These are phyloP conservation scores for Papilio glaucus DNA, from an alignment of 1,140 invertebrate genomes.

Conservation along the genomic window DNA sequence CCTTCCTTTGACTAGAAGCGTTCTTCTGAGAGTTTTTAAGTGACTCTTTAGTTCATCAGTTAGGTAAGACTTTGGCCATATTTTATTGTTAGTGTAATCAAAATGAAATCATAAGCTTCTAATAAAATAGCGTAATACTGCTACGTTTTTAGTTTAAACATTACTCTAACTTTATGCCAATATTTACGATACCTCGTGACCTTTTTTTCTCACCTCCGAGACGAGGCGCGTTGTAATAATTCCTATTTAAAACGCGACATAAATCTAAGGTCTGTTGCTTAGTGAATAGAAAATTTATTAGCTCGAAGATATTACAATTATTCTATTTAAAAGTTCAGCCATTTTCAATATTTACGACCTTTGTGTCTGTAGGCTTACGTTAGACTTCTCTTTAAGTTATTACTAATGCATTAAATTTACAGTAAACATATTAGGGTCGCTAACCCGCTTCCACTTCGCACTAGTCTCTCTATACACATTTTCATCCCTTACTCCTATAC, in stretches of 20 bases:
- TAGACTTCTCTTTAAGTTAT: neutral
- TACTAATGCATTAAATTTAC: neutral
- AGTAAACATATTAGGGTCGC: too few relatives aligned
- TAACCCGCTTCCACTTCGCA: too few relatives aligned
- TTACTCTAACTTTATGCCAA: conserved; percentile 37
- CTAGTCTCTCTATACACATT: too few relatives aligned
- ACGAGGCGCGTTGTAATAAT: conserved; percentile 41
- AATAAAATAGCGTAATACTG: neutral
- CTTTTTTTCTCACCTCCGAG: conserved; percentile 43
- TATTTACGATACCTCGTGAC: conserved; percentile 42
- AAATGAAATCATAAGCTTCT: neutral
- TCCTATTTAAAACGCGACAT: conserved; percentile 43
- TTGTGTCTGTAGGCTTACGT: neutral
- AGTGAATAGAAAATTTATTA: conserved; percentile 42
- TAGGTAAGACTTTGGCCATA: too few relatives aligned
- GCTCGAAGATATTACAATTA: conserved; percentile 40
- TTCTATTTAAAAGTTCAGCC: conserved; percentile 35
- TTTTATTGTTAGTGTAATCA: too few relatives aligned
- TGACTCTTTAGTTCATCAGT: too few relatives aligned
- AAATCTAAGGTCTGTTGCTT: conserved; percentile 43
- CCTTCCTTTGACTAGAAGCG: neutral
- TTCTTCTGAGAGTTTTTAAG: too few relatives aligned
- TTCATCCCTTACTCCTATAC: too few relatives aligned
- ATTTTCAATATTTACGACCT: conserved; percentile 27
- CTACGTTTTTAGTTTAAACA: too few relatives aligned